Evolutionary conservation across 2,797 vertebrate genomes (phyloP).

Genomic region (Lithobates sylvaticus): DNA sequence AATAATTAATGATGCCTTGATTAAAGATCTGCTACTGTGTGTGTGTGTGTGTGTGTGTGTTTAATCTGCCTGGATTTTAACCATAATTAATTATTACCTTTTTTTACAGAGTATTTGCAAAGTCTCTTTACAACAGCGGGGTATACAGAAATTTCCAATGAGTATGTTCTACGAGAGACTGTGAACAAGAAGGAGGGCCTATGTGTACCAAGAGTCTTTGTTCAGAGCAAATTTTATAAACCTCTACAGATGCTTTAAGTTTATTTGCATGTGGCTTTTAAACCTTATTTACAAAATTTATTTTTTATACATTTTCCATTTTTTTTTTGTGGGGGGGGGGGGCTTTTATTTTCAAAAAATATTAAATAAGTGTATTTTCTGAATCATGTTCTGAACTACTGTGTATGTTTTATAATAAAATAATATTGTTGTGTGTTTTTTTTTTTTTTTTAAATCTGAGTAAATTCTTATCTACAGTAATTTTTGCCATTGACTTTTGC

Average conservation of each 20-base stretch:
- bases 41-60: too few relatives aligned
- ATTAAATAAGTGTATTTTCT: neutral
- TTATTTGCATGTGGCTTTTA: neutral
- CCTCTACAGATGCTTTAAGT: slow-evolving; percentile 48
- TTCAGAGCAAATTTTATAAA: slow-evolving; percentile 94
- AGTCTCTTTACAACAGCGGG: slow-evolving; percentile 82
- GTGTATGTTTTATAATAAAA: too few relatives aligned
- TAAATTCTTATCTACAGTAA: too few relatives aligned
- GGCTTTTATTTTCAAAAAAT: too few relatives aligned
- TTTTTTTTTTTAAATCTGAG: too few relatives aligned
- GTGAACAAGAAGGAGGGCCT: slow-evolving; percentile 95
- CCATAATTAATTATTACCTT: slow-evolving; percentile 49
- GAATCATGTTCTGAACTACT: neutral
- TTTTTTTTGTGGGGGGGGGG: too few relatives aligned
- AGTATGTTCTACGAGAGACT: slow-evolving; percentile 92
- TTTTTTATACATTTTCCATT: neutral
- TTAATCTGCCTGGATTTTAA: neutral
- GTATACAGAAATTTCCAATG: slow-evolving; percentile 80
- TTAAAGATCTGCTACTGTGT: too few relatives aligned
- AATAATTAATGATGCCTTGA: too few relatives aligned
- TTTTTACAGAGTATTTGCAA: slow-evolving; percentile 82
- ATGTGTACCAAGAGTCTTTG: slow-evolving; percentile 89
- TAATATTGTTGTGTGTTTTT: too few relatives aligned
- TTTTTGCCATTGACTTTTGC: too few relatives aligned
- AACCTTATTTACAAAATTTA: neutral